Base-by-base conservation (phyloP, 2,113 vertebrate genomes). In the Entelurus aequoreus region DNA sequence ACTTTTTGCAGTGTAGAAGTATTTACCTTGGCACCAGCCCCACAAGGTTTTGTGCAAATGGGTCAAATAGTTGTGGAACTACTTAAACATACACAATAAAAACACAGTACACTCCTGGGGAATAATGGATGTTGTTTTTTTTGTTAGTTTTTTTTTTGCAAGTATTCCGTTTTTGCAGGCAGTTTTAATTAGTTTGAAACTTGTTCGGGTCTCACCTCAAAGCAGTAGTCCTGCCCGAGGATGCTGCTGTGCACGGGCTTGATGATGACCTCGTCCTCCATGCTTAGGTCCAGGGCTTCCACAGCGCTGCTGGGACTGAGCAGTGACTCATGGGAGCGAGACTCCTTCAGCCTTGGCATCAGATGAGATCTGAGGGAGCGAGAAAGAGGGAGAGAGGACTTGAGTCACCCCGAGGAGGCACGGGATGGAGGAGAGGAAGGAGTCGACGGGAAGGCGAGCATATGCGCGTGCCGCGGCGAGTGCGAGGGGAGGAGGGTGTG, bases 291-390 rank as follows among this genome's bases (percentile, higher is more conserved):
- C 89, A 99, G 90, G 58, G 96, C 95, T 88, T 98, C 95, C 57
- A 95, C 96, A 14, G 94, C 95, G 19, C 93, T 95, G 83, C 94
- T 97, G 84, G 97, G 97, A 88, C 94, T 97, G 89, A 99, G 95
- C 91, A 99, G 84, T 77, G 96, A 99, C 90, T 98, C 96, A 95
- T 98, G 95, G 78, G 95, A 98, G 79, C 96, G 95, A 1, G 96
- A 98, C 90, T 98, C 97, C 82, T 98, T 98, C 95, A 99, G 92
- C 87, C 95, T 98, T 73, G 94, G 95, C 96, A 98, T 99, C 92
- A 98, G 94, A 94, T 98, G 94, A 90, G 95, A 97, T 93, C 95
- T 98, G 76, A n/a, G 54, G 59, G 38, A 66, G 48, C 0, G 58
- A 19, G n/a, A 6, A 4, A 46, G 73, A 64, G 44, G n/a, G 12